These are phyloP conservation scores for Prenolepis imparis DNA, from an alignment of 2,888 invertebrate genomes.

Conservation along the genomic window DNA sequence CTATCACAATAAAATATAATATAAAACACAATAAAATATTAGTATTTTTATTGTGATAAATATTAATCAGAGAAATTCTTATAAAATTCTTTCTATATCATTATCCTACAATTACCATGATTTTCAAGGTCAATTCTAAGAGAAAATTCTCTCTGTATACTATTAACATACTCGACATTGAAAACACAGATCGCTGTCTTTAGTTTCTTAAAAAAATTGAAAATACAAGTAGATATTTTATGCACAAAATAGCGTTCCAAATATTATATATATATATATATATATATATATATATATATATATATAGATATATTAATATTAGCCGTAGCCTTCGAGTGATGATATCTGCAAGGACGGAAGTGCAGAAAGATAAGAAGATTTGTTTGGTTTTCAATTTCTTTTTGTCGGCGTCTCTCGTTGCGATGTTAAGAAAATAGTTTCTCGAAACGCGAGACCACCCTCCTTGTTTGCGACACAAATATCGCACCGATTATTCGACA, in stretches of 20 bases:
- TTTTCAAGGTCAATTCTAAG: no score
- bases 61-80: no score
- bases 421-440: background rate
- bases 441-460: slow-evolving; percentile 68
- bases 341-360: no score
- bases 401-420: slow-evolving; percentile 54
- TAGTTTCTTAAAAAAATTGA: background rate
- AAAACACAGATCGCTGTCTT: background rate
- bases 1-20: no score
- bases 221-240: background rate
- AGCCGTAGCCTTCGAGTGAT: background rate
- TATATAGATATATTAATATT: background rate
- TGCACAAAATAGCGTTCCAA: background rate
- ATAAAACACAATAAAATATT: no score
- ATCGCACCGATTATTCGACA: slow-evolving; percentile 43
- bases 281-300: no score
- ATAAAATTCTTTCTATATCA: no score
- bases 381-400: slow-evolving; percentile 70
- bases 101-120: no score
- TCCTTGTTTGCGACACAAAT: slow-evolving; percentile 57
- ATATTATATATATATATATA: background rate
- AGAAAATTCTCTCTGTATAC: no score
- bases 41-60: no score
- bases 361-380: no score
- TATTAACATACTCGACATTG: background rate